Percentiles rank a stretch among this genome's conserved stretches.
Evolutionary conservation across 2,888 invertebrate genomes (phyloP).

Genomic region (Erebia aethiops): DNA sequence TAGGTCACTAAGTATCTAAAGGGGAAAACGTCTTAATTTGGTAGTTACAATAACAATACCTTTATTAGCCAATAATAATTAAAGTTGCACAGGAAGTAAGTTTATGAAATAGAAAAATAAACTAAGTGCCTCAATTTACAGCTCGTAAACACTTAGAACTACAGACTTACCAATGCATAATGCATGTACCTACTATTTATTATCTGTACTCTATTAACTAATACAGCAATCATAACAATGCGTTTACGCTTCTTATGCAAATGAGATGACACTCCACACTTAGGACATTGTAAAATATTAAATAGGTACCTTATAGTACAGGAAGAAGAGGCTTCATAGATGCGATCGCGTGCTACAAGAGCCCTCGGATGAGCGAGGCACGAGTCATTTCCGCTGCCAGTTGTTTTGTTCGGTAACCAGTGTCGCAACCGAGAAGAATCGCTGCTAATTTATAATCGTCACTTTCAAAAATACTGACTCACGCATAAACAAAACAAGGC

Average conservation of each 20-base stretch:
- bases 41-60: too few species aligned
- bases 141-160: too few species aligned
- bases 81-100: too few species aligned
- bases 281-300: conserved; percentile 40
- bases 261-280: conserved; percentile 11
- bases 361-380: conserved; percentile 61
- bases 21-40: too few species aligned
- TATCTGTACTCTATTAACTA: conserved; percentile 14
- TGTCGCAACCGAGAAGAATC: conserved; percentile 70
- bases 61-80: too few species aligned
- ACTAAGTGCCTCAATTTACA: too few species aligned
- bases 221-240: conserved; percentile 17
- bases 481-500: conserved; percentile 57
- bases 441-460: conserved; percentile 76
- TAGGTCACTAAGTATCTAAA: too few species aligned
- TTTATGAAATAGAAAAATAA: too few species aligned
- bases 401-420: conserved; percentile 36
- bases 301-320: conserved; percentile 31
- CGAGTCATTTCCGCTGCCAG: conserved; percentile 73
- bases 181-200: not conserved
- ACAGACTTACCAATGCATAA: not conserved
- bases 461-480: conserved; percentile 74
- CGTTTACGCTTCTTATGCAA: conserved; percentile 14
- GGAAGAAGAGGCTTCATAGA: conserved; percentile 47
- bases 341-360: conserved; percentile 61